Evolutionary conservation across 1,140 invertebrate genomes (phyloP).

Genomic region (Uloborus diversus): DNA sequence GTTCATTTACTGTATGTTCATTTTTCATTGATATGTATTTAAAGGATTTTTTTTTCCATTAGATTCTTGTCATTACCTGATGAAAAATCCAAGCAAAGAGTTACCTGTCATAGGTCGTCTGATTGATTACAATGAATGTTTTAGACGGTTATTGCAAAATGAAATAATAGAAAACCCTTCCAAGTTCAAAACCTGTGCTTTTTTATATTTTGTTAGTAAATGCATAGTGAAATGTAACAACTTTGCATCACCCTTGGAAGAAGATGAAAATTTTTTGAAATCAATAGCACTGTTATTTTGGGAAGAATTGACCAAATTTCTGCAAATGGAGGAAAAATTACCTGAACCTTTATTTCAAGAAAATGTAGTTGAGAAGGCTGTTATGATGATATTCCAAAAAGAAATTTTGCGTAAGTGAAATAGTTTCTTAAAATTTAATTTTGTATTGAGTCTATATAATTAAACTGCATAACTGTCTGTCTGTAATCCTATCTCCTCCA

Average conservation of each 20-base stretch:
- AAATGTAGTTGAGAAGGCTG: background rate
- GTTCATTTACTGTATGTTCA: no score
- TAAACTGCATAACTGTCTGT: no score
- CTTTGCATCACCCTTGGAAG: background rate
- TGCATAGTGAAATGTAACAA: background rate
- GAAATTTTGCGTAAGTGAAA: background rate
- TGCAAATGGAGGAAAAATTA: background rate
- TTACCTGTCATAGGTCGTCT: background rate
- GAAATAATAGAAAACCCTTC: background rate
- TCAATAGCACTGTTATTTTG: background rate
- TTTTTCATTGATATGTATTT: background rate
- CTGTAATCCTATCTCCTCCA: no score
- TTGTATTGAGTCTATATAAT: no score
- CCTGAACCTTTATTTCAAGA: background rate
- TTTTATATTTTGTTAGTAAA: constrained; percentile 23
- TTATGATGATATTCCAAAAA: background rate
- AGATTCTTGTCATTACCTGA: constrained; percentile 7
- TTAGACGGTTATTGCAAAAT: constrained; percentile 1
- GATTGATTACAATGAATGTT: background rate
- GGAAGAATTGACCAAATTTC: background rate
- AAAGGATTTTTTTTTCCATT: background rate
- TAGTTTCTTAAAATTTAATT: no score
- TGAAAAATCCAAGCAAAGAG: constrained; percentile 8
- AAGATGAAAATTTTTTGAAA: background rate
- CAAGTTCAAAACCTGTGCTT: background rate